A percentile compares a stretch with the other conserved stretches of the same genome.
These are phyloP conservation scores for Anthoscopus minutus DNA, from an alignment of 2,113 vertebrate genomes.

Conservation along the genomic window DNA sequence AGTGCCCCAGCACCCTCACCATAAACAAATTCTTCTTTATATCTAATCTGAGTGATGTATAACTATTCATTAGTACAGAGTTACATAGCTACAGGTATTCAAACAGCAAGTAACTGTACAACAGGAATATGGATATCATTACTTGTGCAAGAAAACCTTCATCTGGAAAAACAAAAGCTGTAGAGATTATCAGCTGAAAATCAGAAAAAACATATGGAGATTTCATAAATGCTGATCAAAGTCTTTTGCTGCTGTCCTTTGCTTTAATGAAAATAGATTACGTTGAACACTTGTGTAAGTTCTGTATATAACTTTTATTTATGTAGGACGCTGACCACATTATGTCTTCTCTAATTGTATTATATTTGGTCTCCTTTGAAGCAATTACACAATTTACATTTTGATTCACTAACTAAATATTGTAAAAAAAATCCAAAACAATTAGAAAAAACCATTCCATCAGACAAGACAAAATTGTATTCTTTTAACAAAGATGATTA, in stretches of 20 bases:
- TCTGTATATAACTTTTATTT: constrained; percentile 11
- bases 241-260: background rate
- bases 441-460: background rate
- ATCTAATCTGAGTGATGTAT: background rate
- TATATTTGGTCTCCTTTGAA: background rate
- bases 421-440: background rate
- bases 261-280: background rate
- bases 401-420: background rate
- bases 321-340: background rate
- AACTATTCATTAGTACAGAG: background rate
- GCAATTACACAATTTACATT: constrained; percentile 11
- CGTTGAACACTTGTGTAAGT: background rate
- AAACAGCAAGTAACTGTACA: background rate
- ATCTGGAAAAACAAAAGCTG: background rate
- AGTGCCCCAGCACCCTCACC: background rate
- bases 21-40: background rate
- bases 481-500: background rate
- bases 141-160: background rate
- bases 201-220: background rate
- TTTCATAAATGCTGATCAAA: background rate
- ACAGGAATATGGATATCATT: background rate
- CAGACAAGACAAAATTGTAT: background rate
- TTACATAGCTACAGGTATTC: background rate
- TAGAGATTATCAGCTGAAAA: background rate
- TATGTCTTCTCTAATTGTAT: background rate